phyloP scores from a whole-genome alignment of 2,113 vertebrate genomes.

The Poecile atricapillus region DNA sequence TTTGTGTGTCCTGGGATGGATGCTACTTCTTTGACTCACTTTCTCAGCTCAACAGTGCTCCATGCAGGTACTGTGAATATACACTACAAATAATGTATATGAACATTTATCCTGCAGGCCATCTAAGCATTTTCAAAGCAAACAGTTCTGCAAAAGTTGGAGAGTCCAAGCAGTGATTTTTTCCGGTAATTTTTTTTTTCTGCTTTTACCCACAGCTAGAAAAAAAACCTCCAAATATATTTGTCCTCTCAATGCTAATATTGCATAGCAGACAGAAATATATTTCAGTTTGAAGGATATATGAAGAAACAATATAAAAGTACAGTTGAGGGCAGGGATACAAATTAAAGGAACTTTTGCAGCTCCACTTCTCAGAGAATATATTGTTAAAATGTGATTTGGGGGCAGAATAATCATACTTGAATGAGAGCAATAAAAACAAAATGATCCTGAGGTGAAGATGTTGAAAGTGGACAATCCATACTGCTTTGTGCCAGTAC shows the following conservation, averaged over 20 bases:
- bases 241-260: neutral
- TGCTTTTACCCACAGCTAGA: neutral
- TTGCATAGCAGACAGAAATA: neutral
- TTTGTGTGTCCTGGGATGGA: neutral
- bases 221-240: too few species aligned
- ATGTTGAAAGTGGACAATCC: neutral
- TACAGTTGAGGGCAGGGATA: rapidly evolving
- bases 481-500: neutral
- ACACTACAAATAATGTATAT: neutral
- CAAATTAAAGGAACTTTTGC: conserved; percentile 11
- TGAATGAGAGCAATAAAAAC: conserved; percentile 12
- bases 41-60: neutral
- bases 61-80: neutral
- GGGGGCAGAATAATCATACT: neutral
- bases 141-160: neutral
- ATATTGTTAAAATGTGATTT: neutral
- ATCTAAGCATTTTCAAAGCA: neutral
- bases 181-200: neutral
- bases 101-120: neutral
- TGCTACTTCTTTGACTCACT: neutral
- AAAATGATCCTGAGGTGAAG: neutral
- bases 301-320: neutral
- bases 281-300: neutral
- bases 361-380: neutral
- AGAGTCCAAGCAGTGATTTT: neutral